A percentile compares a stretch with the other conserved stretches of the same genome.
These are phyloP conservation scores for Rhinichthys klamathensis DNA, from an alignment of 2,113 vertebrate species.

Conservation along the genomic window DNA sequence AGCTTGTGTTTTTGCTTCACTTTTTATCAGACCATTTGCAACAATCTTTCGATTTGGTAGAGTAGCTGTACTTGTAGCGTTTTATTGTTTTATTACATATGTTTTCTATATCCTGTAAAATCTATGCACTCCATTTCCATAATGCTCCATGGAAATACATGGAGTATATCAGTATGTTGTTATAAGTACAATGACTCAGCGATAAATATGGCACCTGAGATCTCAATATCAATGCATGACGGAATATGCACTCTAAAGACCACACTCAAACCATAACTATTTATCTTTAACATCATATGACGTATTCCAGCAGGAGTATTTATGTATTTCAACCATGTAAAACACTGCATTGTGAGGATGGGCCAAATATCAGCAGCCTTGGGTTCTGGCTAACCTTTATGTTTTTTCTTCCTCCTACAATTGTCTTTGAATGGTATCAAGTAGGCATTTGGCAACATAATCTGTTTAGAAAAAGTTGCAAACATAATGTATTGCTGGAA, in stretches of 20 bases:
- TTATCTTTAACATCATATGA: slow-evolving; percentile 4
- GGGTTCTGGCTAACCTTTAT: background rate
- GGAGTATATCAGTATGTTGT: background rate
- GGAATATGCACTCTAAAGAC: background rate
- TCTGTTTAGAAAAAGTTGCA: background rate
- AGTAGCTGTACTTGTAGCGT: slow-evolving; percentile 12
- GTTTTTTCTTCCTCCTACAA: background rate
- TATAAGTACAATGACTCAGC: background rate
- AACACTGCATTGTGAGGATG: background rate
- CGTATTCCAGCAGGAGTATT: slow-evolving; percentile 6
- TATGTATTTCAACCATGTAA: background rate
- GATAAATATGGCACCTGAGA: slow-evolving; percentile 3
- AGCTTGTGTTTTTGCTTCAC: slow-evolving; percentile 7
- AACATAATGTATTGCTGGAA: background rate
- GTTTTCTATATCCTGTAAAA: slow-evolving; percentile 7
- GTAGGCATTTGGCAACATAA: background rate
- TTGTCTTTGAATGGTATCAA: background rate
- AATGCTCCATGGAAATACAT: background rate
- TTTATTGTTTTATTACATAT: slow-evolving; percentile 29
- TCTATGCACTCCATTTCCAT: slow-evolving; percentile 10
- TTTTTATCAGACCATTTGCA: slow-evolving; percentile 19
- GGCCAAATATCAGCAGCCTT: background rate
- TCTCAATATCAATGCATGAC: slow-evolving; percentile 6
- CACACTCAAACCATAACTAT: slow-evolving; percentile 17
- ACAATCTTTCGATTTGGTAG: background rate